phyloP scores from a whole-genome alignment of 2,888 invertebrate species.

The Chorisops tibialis region DNA sequence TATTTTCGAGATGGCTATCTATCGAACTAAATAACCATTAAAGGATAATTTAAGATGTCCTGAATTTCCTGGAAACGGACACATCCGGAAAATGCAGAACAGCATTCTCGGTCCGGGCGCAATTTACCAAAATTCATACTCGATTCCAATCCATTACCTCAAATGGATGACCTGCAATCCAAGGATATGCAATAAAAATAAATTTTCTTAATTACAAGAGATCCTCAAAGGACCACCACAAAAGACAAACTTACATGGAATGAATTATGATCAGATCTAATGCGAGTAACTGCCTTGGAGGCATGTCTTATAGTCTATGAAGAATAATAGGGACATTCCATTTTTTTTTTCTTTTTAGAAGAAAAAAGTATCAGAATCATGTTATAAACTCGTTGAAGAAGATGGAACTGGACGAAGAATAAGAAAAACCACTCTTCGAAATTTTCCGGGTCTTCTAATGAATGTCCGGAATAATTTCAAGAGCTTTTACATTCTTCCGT shows the following conservation, averaged over 20 bases:
- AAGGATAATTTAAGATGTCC: too few species aligned
- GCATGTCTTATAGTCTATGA: background rate
- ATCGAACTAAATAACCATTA: too few species aligned
- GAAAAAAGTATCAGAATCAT: too few species aligned
- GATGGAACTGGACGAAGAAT: background rate
- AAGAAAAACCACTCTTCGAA: background rate
- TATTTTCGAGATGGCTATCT: too few species aligned
- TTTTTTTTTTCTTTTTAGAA: too few species aligned
- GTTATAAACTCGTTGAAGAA: too few species aligned
- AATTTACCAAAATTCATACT: too few species aligned
- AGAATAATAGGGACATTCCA: too few species aligned
- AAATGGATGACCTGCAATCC: conserved; percentile 13
- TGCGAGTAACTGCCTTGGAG: background rate
- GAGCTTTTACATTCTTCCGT: background rate
- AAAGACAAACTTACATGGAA: conserved; percentile 16
- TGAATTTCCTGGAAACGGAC: too few species aligned
- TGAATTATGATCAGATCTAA: conserved; percentile 21
- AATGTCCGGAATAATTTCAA: conserved; percentile 12
- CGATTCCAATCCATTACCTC: conserved; percentile 24
- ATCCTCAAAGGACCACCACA: background rate
- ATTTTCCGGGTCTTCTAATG: background rate
- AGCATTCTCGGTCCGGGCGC: too few species aligned
- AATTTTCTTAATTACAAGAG: conserved; percentile 24
- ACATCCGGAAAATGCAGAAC: too few species aligned
- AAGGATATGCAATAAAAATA: conserved; percentile 24